These are phyloP conservation scores for Sebastes umbrosus DNA, from an alignment of 2,797 vertebrate species.

Conservation along the genomic window DNA sequence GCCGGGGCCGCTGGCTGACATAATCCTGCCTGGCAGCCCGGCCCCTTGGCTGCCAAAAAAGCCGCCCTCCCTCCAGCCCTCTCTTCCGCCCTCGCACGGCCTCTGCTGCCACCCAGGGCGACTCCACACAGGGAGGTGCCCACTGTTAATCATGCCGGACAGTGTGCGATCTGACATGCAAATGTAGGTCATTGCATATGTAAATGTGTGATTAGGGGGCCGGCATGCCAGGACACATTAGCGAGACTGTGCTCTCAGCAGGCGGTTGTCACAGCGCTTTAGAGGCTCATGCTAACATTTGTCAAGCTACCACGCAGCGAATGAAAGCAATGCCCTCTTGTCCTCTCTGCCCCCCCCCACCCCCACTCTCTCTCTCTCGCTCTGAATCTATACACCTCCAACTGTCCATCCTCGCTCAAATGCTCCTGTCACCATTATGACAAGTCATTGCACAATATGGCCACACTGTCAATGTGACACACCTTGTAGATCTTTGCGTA, in stretches of 20 bases:
- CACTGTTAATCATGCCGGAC: constrained; percentile 94
- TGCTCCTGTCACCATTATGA: constrained; percentile 13
- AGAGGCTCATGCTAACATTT: constrained; percentile 93
- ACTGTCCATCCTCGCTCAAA: constrained; percentile 35
- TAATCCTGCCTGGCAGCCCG: constrained; percentile 98
- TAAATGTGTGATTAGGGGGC: constrained; percentile 99
- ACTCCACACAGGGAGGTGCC: constrained; percentile 91
- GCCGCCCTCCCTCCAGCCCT: constrained; percentile 88
- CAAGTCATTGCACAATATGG: constrained; percentile 17
- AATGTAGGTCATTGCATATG: constrained; percentile 99
- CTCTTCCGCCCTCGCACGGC: constrained; percentile 90
- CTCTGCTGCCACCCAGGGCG: constrained; percentile 90
- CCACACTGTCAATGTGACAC: neutral
- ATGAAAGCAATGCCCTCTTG: constrained; percentile 87
- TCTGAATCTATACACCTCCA: constrained; percentile 9
- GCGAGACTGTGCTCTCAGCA: constrained; percentile 97
- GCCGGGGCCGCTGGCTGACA: constrained; percentile 92
- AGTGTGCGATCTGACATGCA: constrained; percentile 99
- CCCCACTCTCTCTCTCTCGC: neutral
- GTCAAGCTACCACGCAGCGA: constrained; percentile 89
- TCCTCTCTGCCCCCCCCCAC: constrained; percentile 33
- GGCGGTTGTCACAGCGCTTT: constrained; percentile 96
- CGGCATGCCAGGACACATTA: constrained; percentile 99
- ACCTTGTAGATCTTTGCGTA: neutral
- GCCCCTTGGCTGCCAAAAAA: constrained; percentile 98